Conservation (phyloP, 2,113 vertebrate species). For the Chloropsis hardwickii region DNA sequence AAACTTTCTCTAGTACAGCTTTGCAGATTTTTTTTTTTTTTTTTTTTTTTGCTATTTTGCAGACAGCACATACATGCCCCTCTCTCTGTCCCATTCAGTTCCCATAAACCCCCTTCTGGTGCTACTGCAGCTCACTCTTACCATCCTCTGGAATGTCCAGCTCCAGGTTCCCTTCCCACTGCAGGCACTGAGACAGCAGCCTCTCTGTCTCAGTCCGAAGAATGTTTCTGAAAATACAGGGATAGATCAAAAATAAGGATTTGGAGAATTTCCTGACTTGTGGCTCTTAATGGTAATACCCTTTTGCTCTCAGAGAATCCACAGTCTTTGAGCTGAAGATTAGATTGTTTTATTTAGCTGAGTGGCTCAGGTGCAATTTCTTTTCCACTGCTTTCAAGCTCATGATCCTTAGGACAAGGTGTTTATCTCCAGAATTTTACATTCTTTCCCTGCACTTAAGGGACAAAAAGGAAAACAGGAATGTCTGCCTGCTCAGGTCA, state of each 20-base stretch:
- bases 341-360: neutral
- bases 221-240: constrained; percentile 71
- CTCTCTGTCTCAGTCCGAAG: constrained; percentile 77
- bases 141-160: constrained; percentile 89
- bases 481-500: neutral
- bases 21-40: neutral
- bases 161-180: constrained; percentile 83
- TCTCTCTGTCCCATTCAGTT: neutral
- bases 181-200: constrained; percentile 70
- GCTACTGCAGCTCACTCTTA: constrained; percentile 53
- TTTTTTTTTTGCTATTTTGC: neutral
- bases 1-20: neutral
- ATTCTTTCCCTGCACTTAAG: neutral
- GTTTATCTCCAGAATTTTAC: neutral
- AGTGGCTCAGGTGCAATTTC: neutral
- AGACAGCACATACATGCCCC: neutral
- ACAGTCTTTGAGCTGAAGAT: neutral
- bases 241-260: neutral
- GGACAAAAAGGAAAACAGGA: neutral
- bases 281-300: no score
- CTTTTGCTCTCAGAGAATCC: neutral
- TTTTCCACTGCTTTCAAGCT: neutral
- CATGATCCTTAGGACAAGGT: neutral
- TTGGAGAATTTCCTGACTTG: neutral
- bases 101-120: fast-evolving